Evolutionary conservation across 2,888 invertebrate genomes (phyloP).

Genomic region (Caenorhabditis drosophilae): DNA sequence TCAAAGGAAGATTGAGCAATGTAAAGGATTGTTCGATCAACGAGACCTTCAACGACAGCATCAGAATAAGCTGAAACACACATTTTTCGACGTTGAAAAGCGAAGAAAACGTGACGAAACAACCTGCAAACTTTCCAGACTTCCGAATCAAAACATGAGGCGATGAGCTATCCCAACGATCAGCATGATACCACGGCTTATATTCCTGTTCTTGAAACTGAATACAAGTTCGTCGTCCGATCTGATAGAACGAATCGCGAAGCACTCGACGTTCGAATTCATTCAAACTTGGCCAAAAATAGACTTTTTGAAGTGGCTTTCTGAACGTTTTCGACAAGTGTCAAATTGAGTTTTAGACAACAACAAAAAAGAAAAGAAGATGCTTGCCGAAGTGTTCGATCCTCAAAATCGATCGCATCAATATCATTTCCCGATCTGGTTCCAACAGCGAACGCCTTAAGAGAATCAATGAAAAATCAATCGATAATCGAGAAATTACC

Average conservation of each 20-base stretch:
- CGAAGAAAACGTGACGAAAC: neutral
- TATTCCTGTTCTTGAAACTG: slow-evolving; percentile 58
- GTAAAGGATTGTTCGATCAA: slow-evolving; percentile 60
- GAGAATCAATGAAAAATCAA: too few species aligned
- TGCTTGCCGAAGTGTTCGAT: slow-evolving; percentile 15
- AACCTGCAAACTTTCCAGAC: slow-evolving; percentile 63
- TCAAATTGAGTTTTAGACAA: neutral
- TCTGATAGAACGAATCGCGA: slow-evolving; percentile 61
- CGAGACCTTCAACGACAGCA: slow-evolving; percentile 61
- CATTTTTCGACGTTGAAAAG: neutral
- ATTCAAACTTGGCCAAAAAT: slow-evolving; percentile 64
- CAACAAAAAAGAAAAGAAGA: neutral
- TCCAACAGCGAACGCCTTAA: slow-evolving; percentile 26
- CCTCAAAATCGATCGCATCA: slow-evolving; percentile 37
- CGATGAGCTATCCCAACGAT: slow-evolving; percentile 60
- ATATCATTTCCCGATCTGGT: slow-evolving; percentile 19
- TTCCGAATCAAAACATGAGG: slow-evolving; percentile 66
- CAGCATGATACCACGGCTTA: slow-evolving; percentile 68
- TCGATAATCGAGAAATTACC: too few species aligned
- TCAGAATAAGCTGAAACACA: slow-evolving; percentile 62
- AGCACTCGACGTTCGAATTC: slow-evolving; percentile 54
- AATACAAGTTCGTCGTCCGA: slow-evolving; percentile 61
- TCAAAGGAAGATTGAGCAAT: slow-evolving; percentile 58
- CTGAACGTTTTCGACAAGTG: slow-evolving; percentile 12
- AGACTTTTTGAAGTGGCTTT: slow-evolving; percentile 60